A percentile compares a stretch with the other conserved stretches of the same genome.
These are phyloP conservation scores for Metacarcinus magister DNA, from an alignment of 2,888 invertebrate species.

Conservation along the genomic window DNA sequence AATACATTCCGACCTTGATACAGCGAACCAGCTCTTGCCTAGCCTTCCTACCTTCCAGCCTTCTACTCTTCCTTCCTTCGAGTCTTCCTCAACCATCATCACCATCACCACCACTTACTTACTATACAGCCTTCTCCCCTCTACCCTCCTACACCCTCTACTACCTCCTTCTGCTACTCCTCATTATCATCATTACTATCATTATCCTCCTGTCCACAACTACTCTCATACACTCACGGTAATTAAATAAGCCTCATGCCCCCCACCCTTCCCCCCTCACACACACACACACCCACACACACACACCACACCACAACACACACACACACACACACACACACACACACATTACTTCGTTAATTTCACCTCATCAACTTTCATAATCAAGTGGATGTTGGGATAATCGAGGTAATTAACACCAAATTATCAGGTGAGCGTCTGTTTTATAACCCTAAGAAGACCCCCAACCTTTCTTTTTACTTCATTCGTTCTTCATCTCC, in stretches of 20 bases:
- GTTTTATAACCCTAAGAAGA: background rate
- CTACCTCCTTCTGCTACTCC: background rate
- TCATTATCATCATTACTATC: background rate
- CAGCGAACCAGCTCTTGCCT: background rate
- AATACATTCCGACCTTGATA: conserved; percentile 38
- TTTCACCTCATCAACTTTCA: background rate
- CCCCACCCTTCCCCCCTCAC: background rate
- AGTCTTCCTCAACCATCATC: background rate
- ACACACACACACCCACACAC: conserved; percentile 14
- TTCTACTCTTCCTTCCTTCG: background rate
- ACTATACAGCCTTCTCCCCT: background rate
- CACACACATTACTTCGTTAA: background rate
- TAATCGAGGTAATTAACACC: background rate
- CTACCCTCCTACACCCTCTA: background rate
- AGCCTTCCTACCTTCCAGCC: background rate
- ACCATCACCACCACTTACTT: background rate
- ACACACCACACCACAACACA: background rate
- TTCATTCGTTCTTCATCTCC: too few species aligned
- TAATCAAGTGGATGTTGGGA: background rate
- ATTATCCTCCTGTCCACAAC: background rate
- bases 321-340: conserved; percentile 26
- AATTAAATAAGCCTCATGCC: background rate
- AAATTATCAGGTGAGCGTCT: background rate
- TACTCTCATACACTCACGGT: background rate
- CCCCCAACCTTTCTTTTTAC: background rate